Evolutionary conservation across 1,140 invertebrate genomes (phyloP), one percentile per base, ranked within the genome.

Genomic region (Thaumetopoea pityocampa): DNA sequence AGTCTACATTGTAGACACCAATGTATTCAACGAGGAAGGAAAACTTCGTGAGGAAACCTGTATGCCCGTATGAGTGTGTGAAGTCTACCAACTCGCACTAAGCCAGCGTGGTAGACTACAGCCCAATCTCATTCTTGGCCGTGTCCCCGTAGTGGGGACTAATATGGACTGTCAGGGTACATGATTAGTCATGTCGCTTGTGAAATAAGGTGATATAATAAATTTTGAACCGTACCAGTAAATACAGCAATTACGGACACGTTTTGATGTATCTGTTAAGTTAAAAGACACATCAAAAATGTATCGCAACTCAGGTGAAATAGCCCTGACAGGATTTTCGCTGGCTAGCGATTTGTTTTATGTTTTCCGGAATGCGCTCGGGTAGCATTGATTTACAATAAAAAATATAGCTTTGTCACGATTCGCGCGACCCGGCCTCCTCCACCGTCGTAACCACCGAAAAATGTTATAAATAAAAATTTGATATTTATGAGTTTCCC

Each of bases 361-460:
- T 60, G 41, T 54, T 53, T 51, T 54, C 40, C 44, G 59, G 55
- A 57, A 62, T 58, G 50, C 61, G 48, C 48, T 61, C 48, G 50
- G 45, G 60, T 58, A 51, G 49, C 58, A 68, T 71, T 68, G 68
- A 66, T 73, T 77, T 64, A 54, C 44, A 65, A 68, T 68, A 65
- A 72, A 66, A 66, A 71, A 67, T 61, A 62, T 58, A 49, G 59
- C 63, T 53, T 38, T 57, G 64, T 67, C 64, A 76, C 50, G 64
- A 56, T 67, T 58, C 64, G 52, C 51, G 49, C 44, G 40, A 55
- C 49, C 38, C 29, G 38, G 46, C 34, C 51, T 53, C 53, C 66
- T 51, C 57, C 36, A 63, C 32, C 28, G 11, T 10, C 24, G 24
- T 43, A 18, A 43, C 28, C n/a, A 32, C 18, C 30, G 16, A 12